Base-by-base conservation (phyloP, 2,888 invertebrate genomes). In the Theretra japonica region DNA sequence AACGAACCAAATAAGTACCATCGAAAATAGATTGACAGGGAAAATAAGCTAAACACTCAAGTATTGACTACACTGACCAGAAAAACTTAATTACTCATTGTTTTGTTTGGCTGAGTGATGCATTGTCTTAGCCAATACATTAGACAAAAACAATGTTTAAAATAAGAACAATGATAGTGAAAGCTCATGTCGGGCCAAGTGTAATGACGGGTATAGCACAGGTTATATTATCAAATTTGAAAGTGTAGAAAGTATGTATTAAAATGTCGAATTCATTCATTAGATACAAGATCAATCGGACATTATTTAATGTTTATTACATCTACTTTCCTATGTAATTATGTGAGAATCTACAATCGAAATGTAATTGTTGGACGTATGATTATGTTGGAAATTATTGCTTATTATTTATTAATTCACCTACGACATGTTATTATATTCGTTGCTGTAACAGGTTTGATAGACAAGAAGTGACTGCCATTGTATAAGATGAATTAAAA, bases 201-300 rank as follows among this genome's bases (percentile, higher is more conserved):
- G 76, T 90, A 89, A 91, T 91, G 86, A 89, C 85, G 84, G 87
- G 89, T 91, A 92, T 86, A 82, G 86, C 87, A 90, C 89, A 86
- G 85, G 88, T 89, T 90, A 91, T 90, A 41, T 53, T n/a, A n/a
- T 53, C 91, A 80, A 83, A 83, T 88, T 90, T 87, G 88, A 89
- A 85, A 88, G 87, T 79, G 77, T 91, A 82, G 91, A 93, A 93
- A 93, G 93, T 88, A 78, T 78, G 76, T 77, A 82, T 78, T 80
- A 79, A 79, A 74, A 74, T 75, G 76, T 80, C 65, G 78, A 77
- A 81, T 82, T 82, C 79, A 82, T 83, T 80, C 80, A 80, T 82
- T 80, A 80, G 75, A 75, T 79, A 74, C 69, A 65, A 72, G 41
- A 73, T 69, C 65, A 69, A 41, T 69, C 62, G 62, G 58, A 62